Base-by-base conservation (phyloP, 2,113 vertebrate genomes). In the Seriola aureovittata region DNA sequence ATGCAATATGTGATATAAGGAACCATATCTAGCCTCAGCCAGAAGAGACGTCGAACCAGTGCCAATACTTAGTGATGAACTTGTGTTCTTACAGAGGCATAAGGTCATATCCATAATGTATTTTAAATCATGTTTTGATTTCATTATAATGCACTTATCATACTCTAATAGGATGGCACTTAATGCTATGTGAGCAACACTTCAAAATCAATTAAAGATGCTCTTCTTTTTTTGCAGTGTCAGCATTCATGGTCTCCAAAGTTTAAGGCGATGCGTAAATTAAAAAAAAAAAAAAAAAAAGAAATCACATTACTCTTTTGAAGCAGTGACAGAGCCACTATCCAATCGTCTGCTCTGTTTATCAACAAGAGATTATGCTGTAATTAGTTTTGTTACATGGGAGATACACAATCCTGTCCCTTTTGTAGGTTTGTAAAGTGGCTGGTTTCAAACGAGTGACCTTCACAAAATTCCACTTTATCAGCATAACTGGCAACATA, bases 71-170 rank as follows among this genome's bases (percentile, higher is more conserved):
- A 25, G 19, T 62, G 52, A 38, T 57, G 5, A 62, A 29, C 42
- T 52, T 0, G 3, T 62, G 14, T 67, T 48, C 57, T 74, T 7
- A 71, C 46, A 60, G 11, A 36, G 36, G 7, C 25, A 36, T 69
- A 48, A 77, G 29, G 34, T 48, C 38, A 52, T 36, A 17, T 13
- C 44, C 10, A 69, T 68, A 78, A 80, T 75, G 34, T 55, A 64
- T 52, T 79, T 65, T 48, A 60, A 86, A 77, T 72, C 36, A 75
- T 75, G 23, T 58, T 80, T 44, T 74, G 46, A 38, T 85, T 71
- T 57, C 63, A 90, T 85, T 78, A 75, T 48, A 29, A 65, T 78
- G 42, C 65, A 80, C 70, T 82, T 55, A 66, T 84, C 46, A 66
- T 6, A 34, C 8, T 63, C 4, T 64, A 42, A 75, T 67, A 58